Evolutionary conservation across 37 sponge, comb jelly and placozoan species (phyloP), one percentile per base, ranked within the genome.

Genomic region (Trichoplax adhaerens): DNA sequence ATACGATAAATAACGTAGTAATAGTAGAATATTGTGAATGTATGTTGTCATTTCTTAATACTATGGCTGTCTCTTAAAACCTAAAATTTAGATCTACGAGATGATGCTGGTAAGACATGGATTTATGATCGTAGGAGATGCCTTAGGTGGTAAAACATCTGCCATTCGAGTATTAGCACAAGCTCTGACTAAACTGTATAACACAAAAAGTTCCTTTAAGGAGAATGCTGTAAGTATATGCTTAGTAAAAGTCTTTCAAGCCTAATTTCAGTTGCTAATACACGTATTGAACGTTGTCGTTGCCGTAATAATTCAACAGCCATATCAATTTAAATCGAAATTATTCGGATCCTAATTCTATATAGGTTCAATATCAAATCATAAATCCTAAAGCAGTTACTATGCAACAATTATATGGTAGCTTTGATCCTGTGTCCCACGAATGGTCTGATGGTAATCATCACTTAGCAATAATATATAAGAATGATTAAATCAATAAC

Each of bases 101-200:
- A 74, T 74, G 75, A 74, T 74, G 75, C 52, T 74, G 2, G 75
- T 74, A 3, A 64, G 75, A 3, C 75, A 74, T 57, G 75, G 75
- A 10, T 74, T 74, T 66, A 74, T 74, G 75, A 55, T 74, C 52
- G 75, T 74, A 46, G 75, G 75, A 2, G 75, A 64, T 2, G 56
- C 75, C 1, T 66, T 74, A n/a, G 75, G 75, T 10, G 75, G 75
- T 46, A 74, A 74, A 63, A 74, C 75, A 4, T 62, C 64, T 66
- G 52, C 75, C 61, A 55, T 74, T 56, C 7, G 49, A 5, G 75
- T 74, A 1, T 66, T 74, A 12, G 63, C 75, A 10, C 66, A 65
- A n/a, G 75, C 75, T 7, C 75, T 74, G 64, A 57, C 29, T 55
- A 56, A 74, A 57, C 65, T 74, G 4, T 56, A 74, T 55, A 74